phyloP scores from a whole-genome alignment of 2,888 invertebrate species.

The Clostera curtula region DNA sequence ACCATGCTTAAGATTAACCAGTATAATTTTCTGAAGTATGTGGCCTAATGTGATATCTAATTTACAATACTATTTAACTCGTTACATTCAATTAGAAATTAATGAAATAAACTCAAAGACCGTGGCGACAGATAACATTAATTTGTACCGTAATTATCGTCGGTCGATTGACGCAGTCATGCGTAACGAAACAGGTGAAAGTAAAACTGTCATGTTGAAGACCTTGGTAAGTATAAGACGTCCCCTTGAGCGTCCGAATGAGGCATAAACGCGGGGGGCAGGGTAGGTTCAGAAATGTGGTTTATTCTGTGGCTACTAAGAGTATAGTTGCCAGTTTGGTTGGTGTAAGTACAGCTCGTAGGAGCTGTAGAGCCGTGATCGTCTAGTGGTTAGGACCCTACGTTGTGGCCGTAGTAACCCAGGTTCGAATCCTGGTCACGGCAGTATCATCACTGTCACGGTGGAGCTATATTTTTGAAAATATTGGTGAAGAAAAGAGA shows the following conservation, averaged over 20 bases:
- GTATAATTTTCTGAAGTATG: slow-evolving; percentile 5
- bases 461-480: background rate
- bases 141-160: slow-evolving; percentile 27
- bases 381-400: slow-evolving; percentile 83
- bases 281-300: slow-evolving; percentile 1
- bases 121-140: slow-evolving; percentile 21
- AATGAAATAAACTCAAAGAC: slow-evolving; percentile 14
- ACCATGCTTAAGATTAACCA: too few species aligned
- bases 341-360: background rate
- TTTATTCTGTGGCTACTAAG: background rate
- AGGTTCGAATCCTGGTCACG: slow-evolving; percentile 80
- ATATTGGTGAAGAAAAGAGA: background rate
- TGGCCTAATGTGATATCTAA: slow-evolving; percentile 9
- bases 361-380: slow-evolving; percentile 82
- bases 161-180: slow-evolving; percentile 16
- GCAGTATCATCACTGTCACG: too few species aligned
- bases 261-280: slow-evolving; percentile 2
- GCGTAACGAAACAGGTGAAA: slow-evolving; percentile 15
- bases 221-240: background rate
- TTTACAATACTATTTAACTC: slow-evolving; percentile 18
- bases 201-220: slow-evolving; percentile 1
- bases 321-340: background rate
- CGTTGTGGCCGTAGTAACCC: slow-evolving; percentile 83
- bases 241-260: slow-evolving; percentile 4
- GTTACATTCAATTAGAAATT: slow-evolving; percentile 15